A percentile compares a stretch with the other conserved stretches of the same genome.
phyloP scores from a whole-genome alignment of 2,888 invertebrate genomes.

The Poecilus cupreus region DNA sequence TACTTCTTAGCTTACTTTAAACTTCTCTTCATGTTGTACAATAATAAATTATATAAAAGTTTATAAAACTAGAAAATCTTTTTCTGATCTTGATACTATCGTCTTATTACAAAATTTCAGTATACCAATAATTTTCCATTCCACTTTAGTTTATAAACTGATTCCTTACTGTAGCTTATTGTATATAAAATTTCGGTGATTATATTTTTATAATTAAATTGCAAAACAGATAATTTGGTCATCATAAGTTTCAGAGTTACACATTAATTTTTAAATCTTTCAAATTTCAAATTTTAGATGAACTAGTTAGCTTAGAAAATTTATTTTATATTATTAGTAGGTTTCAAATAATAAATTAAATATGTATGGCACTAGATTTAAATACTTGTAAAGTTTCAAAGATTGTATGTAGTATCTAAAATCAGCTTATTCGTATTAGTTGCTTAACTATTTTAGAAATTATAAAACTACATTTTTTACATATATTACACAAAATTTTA shows the following conservation, averaged over 20 bases:
- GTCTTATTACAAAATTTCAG: not conserved
- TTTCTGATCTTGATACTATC: not conserved
- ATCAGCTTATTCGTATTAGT: not conserved
- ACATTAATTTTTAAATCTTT: not conserved
- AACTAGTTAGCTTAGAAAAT: no score
- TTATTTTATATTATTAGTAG: not conserved
- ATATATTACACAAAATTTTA: not conserved
- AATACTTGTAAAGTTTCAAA: not conserved
- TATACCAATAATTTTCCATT: not conserved
- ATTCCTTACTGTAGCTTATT: not conserved
- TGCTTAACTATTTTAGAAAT: not conserved
- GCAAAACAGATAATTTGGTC: not conserved
- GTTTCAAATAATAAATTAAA: not conserved
- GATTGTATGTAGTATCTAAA: not conserved
- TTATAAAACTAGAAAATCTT: constrained; percentile 19
- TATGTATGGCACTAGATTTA: not conserved
- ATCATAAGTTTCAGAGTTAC: not conserved
- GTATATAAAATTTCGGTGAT: not conserved
- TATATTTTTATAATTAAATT: no score
- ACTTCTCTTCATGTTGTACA: no score
- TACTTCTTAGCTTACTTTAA: not conserved
- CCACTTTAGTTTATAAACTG: not conserved
- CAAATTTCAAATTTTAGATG: not conserved
- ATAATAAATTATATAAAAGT: constrained; percentile 3
- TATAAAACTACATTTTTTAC: not conserved